A percentile compares a stretch with the other conserved stretches of the same genome.
phyloP scores from a whole-genome alignment of 1,140 invertebrate genomes.

The Sminthurides bifidus region DNA sequence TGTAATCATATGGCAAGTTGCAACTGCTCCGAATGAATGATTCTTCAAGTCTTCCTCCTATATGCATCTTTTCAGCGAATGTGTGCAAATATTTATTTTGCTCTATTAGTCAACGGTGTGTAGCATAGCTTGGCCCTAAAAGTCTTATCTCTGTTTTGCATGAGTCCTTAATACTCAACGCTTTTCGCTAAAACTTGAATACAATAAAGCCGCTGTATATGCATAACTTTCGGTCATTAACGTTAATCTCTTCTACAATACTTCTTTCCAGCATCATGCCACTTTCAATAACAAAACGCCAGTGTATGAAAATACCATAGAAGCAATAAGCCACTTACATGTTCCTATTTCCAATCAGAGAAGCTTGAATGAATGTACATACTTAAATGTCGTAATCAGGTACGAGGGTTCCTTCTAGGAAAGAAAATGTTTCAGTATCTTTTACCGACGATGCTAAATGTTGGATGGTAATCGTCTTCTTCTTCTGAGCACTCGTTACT shows the following conservation, averaged over 20 bases:
- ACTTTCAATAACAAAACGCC: too few species aligned
- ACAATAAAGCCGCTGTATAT: too few species aligned
- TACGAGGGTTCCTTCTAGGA: slow-evolving; percentile 2
- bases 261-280: too few species aligned
- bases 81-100: not conserved
- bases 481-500: not conserved
- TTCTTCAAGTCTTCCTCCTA: too few species aligned
- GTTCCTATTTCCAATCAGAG: too few species aligned
- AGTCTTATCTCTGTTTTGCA: not conserved
- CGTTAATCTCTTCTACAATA: too few species aligned
- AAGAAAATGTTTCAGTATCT: slow-evolving; percentile 1
- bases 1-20: slow-evolving; percentile 31
- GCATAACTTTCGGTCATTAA: too few species aligned
- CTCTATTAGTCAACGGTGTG: not conserved
- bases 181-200: not conserved
- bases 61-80: too few species aligned
- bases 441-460: not conserved
- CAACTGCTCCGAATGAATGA: not conserved
- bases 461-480: not conserved
- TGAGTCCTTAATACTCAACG: not conserved
- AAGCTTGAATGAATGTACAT: too few species aligned
- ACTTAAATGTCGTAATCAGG: not conserved
- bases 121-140: not conserved
- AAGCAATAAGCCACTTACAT: too few species aligned
- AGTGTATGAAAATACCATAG: too few species aligned